Conservation (phyloP, 2,888 invertebrate genomes). For the Keiferia lycopersicella region DNA sequence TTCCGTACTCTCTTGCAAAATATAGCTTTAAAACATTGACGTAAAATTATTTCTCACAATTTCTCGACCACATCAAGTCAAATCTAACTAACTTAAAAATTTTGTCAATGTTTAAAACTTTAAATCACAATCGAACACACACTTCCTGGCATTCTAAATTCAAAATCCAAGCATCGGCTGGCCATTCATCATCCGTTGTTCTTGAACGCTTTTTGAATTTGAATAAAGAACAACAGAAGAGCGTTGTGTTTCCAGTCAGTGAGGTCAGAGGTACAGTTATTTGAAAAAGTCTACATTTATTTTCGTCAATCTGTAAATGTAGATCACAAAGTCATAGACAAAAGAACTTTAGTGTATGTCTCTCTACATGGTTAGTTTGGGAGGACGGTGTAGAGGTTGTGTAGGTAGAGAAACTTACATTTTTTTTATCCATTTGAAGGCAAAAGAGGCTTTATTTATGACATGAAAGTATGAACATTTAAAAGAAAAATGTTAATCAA, state of each 20-base stretch:
- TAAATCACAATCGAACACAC: conserved; percentile 20
- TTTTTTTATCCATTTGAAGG: no score
- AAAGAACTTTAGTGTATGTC: no score
- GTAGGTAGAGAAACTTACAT: no score
- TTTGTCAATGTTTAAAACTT: neutral
- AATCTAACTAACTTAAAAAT: neutral
- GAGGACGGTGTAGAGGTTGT: no score
- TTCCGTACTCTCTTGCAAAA: no score
- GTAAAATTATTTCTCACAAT: no score
- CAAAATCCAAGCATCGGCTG: conserved; percentile 36
- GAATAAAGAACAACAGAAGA: conserved; percentile 70
- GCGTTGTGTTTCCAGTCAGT: conserved; percentile 43
- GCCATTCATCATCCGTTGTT: conserved; percentile 42
- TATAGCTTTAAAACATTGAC: no score
- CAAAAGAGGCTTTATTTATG: no score
- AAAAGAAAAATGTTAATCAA: no score
- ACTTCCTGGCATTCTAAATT: conserved; percentile 31
- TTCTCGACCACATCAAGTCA: neutral
- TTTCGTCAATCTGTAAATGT: neutral
- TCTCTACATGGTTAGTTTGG: no score
- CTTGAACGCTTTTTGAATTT: conserved; percentile 67
- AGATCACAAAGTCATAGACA: neutral
- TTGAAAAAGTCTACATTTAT: neutral
- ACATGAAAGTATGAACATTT: no score
- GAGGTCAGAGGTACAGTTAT: conserved; percentile 50